These are phyloP conservation scores for Achroia grisella DNA, from an alignment of 1,140 invertebrate species.

Conservation along the genomic window DNA sequence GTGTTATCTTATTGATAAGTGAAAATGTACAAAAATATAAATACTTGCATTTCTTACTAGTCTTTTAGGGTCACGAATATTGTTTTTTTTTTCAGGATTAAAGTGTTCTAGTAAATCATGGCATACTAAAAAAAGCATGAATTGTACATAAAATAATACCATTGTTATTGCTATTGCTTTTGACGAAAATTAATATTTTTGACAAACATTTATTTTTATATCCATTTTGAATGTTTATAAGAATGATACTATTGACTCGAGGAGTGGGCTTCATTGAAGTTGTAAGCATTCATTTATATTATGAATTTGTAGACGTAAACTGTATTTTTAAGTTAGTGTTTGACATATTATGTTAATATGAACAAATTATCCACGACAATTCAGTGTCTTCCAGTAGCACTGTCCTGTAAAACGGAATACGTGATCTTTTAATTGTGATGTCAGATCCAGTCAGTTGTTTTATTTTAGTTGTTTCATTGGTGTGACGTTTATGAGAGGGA, in stretches of 20 bases:
- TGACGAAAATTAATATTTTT: slow-evolving; percentile 34
- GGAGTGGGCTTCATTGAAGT: slow-evolving; percentile 20
- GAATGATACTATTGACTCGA: slow-evolving; percentile 30
- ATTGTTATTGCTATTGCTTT: slow-evolving; percentile 38
- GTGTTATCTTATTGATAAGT: slow-evolving; percentile 68
- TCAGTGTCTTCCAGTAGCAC: slow-evolving; percentile 64
- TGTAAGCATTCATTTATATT: slow-evolving; percentile 16
- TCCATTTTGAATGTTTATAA: slow-evolving; percentile 58
- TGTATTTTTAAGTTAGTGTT: slow-evolving; percentile 10
- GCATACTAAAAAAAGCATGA: slow-evolving; percentile 9
- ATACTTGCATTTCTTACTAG: slow-evolving; percentile 69
- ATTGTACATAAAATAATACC: slow-evolving; percentile 27
- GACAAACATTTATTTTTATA: slow-evolving; percentile 66
- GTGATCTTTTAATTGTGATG: slow-evolving; percentile 48
- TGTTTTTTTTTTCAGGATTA: slow-evolving; percentile 10
- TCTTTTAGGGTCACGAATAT: slow-evolving; percentile 62
- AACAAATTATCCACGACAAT: slow-evolving; percentile 7
- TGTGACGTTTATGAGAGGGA: slow-evolving; percentile 52
- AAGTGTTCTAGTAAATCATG: slow-evolving; percentile 9
- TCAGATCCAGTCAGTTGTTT: slow-evolving; percentile 48
- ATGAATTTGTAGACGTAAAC: slow-evolving; percentile 8
- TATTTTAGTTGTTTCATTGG: slow-evolving; percentile 48
- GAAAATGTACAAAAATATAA: slow-evolving; percentile 67
- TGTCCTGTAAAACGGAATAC: slow-evolving; percentile 30
- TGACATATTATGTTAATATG: slow-evolving; percentile 14